Percentiles rank a stretch among this genome's conserved stretches.
Evolutionary conservation across 2,113 vertebrate species (phyloP).

Genomic region (Catagonus wagneri): DNA sequence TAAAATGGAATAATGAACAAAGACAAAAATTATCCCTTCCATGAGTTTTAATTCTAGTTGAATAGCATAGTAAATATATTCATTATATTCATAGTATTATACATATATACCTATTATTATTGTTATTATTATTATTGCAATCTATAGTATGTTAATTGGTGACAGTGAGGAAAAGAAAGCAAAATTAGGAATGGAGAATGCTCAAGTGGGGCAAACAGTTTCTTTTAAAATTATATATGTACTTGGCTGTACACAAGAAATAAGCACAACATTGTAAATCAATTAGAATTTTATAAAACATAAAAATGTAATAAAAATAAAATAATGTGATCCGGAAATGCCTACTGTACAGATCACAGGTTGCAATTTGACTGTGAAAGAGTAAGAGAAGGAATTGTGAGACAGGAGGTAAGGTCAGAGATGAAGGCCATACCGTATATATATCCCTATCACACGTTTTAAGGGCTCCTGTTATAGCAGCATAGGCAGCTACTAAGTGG

Average conservation of each 20-base stretch:
- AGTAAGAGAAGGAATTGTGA: neutral
- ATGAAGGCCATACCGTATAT: accelerated
- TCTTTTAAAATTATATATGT: neutral
- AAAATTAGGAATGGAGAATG: neutral
- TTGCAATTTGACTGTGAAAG: neutral
- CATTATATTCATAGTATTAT: too few relatives aligned
- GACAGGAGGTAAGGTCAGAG: accelerated
- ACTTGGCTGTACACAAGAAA: too few relatives aligned
- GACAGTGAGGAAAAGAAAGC: neutral
- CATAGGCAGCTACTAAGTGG: neutral
- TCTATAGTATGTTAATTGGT: neutral
- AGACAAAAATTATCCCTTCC: neutral
- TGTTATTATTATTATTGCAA: neutral
- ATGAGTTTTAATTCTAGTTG: neutral
- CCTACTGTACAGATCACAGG: neutral
- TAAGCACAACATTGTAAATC: too few relatives aligned
- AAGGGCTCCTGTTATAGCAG: neutral
- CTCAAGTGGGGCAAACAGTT: accelerated
- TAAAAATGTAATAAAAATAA: too few relatives aligned
- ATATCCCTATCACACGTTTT: neutral
- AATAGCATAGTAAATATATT: neutral
- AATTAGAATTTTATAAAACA: too few relatives aligned
- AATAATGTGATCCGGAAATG: neutral
- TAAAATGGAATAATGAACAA: neutral
- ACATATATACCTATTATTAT: neutral